Evolutionary conservation across 2,113 vertebrate genomes (phyloP).

Genomic region (Microtus oregoni): DNA sequence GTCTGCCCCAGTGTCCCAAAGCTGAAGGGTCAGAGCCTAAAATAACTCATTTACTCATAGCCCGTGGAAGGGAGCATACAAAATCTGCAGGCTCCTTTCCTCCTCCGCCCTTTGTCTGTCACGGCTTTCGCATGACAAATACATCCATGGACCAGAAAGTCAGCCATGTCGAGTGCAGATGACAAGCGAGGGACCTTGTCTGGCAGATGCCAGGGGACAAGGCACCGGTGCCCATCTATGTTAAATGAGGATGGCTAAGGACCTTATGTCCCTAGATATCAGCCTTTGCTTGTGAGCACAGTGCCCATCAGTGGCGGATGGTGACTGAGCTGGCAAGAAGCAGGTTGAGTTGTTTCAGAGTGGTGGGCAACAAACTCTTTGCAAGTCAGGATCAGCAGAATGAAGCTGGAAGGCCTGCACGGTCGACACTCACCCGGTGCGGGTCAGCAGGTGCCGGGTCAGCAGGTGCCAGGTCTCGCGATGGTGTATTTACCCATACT

Average conservation of each 20-base stretch:
- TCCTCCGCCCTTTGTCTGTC: neutral
- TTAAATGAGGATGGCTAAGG: neutral
- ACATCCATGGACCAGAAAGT: neutral
- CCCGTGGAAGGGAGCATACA: neutral
- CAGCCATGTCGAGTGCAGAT: neutral
- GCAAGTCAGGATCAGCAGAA: neutral
- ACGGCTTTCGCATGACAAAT: neutral
- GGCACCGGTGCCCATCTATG: neutral
- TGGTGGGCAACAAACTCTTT: neutral
- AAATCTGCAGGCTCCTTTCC: neutral
- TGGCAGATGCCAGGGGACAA: neutral
- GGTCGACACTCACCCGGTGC: neutral
- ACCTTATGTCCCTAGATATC: neutral
- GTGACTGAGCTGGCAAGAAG: neutral
- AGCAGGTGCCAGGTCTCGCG: too few species aligned
- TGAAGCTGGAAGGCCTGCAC: neutral
- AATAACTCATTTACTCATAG: neutral
- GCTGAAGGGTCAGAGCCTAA: neutral
- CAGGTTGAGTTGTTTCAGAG: neutral
- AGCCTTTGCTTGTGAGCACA: neutral
- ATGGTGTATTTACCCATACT: neutral
- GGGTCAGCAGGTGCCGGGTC: neutral
- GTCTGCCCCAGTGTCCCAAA: neutral
- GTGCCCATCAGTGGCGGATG: neutral
- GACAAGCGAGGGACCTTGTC: neutral